Evolutionary conservation across 2,888 invertebrate genomes (phyloP), one percentile per base, ranked within the genome.

Genomic region (Chelonus formosanus): DNA sequence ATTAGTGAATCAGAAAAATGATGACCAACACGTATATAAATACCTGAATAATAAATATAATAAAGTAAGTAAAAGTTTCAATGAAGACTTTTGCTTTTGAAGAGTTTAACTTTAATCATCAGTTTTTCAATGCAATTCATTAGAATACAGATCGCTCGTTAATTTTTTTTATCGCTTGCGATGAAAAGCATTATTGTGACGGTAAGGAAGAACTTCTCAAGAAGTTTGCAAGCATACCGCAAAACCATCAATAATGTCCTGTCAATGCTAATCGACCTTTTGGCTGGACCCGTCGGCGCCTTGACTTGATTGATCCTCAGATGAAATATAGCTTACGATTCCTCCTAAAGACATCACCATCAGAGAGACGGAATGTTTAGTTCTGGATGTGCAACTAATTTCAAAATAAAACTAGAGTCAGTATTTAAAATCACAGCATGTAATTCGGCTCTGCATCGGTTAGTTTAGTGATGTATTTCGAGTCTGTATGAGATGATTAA

Each of bases 351-450:
- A 61, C 53, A 44, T 52, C 61, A 61, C 53, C 53, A 43, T 61
- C 34, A 32, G 32, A 20, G 40, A 31, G 20, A 40, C 40, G n/a
- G 40, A 43, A 50, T 20, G 31, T 52, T 52, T 6, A 52, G 8
- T 52, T 31, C 7, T 52, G n/a, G 4, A 20, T 8, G 20, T 44
- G n/a, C 48, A 20, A n/a, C 5, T 20, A 10, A 20, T 20, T 48
- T 4, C 10, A 10, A 48, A 48, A 8, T 48, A 77, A 75, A 75
- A 44, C 44, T 48, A 40, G 67, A 75, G 75, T 73, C 68, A 76
- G 76, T 71, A 79, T 80, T 80, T 79, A 79, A 80, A 80, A 80
- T 80, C 80, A 75, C 80, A 80, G 80, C 80, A 67, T 69, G 74
- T 53, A 35, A 64, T 67, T 63, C 48, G 45, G 55, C n/a, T 36